Evolutionary conservation across 2,797 vertebrate species (phyloP).

Genomic region (Babyrousa celebensis): DNA sequence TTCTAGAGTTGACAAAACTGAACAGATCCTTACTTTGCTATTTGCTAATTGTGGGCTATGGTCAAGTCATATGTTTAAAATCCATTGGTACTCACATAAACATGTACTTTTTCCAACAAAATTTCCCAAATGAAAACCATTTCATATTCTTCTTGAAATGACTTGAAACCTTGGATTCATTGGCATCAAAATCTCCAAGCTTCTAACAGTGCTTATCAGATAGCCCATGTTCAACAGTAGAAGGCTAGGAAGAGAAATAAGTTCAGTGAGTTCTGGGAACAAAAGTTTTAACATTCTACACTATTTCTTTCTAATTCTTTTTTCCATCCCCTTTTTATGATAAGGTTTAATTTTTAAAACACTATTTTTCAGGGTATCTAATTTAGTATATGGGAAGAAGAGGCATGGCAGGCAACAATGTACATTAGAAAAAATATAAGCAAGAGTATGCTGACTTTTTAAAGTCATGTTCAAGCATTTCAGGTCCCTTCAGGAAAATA

Average conservation of each 20-base stretch:
- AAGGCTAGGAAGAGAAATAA: background rate
- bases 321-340: background rate
- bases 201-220: slow-evolving; percentile 32
- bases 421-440: slow-evolving; percentile 13
- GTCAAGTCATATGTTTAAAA: background rate
- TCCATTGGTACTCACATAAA: background rate
- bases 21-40: background rate
- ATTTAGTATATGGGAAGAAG: background rate
- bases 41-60: background rate
- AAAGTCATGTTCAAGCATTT: background rate
- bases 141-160: slow-evolving; percentile 26
- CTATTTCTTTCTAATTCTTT: slow-evolving; percentile 41
- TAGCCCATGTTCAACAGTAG: background rate
- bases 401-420: background rate
- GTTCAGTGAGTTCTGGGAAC: background rate
- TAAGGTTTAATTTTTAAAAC: background rate
- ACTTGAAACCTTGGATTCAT: slow-evolving; percentile 40
- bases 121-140: slow-evolving; percentile 55
- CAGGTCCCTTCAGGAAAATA: background rate
- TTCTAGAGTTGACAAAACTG: background rate
- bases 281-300: slow-evolving; percentile 31
- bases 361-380: background rate
- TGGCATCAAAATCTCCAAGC: slow-evolving; percentile 13
- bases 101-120: background rate
- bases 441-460: background rate